Evolutionary conservation across 2,888 invertebrate species (phyloP), one percentile per base, ranked within the genome.

Genomic region (Agrochola macilenta): DNA sequence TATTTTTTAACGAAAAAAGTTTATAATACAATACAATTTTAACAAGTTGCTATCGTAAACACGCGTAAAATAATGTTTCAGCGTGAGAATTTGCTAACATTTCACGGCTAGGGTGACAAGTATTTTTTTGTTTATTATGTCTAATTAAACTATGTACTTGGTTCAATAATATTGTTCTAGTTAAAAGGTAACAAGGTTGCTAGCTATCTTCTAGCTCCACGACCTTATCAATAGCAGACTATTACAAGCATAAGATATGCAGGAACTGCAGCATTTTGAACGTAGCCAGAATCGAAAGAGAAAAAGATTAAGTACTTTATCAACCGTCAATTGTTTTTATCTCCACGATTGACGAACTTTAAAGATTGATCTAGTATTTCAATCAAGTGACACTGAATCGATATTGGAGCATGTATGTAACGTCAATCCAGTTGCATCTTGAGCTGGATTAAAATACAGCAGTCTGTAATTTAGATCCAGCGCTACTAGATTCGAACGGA

Each of bases 131-230:
- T 43, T 20, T 43, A 52, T 46, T 23, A 35, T 3, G n/a, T 54
- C 9, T 64, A 46, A 63, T 35, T 30, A 49, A 46, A 58, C 30
- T 77, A 52, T 39, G 57, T 69, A 78, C 35, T 78, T 78, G 61
- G 23, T 83, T 71, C 66, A 83, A 58, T 81, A 8, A 57, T 35
- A 70, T 83, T 83, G 83, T 78, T 81, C 65, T 83, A 78, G 43
- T 39, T 35, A 75, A n/a, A 58, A 73, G 86, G 83, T 86, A 61
- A 54, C 79, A 79, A 79, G 69, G 79, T 70, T 82, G 86, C 83
- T 84, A 84, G 86, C 74, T 70, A 30, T 12, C 9, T 12, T 73
- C 86, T 84, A 84, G 83, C 86, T 82, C 86, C 86, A 69, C n/a
- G 83, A 85, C 81, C 82, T 54, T 60, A 54, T 1, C 26, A 14